Base-by-base conservation (phyloP, 2,113 vertebrate genomes). In the Hemichromis elongatus region DNA sequence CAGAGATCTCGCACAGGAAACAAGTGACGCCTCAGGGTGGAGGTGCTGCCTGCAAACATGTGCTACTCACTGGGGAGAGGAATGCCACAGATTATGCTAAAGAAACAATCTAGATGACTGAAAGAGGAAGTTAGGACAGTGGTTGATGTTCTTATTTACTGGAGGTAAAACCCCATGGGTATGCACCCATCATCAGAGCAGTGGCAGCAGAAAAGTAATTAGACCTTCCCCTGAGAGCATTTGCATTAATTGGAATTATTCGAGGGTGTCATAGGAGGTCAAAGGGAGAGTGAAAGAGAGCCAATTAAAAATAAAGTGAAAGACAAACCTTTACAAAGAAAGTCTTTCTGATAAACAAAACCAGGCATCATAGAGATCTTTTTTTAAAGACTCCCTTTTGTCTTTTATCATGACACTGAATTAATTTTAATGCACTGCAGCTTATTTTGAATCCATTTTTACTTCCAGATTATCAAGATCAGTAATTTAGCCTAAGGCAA, bases 201-300 rank as follows among this genome's bases (percentile, higher is more conserved):
- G 86, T 79, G 80, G 79, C 88, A 87, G 82, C 14, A 56, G 82
- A 88, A 88, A 90, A 89, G 88, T 90, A 93, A 93, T 94, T 92
- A 92, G 85, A 85, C 82, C 45, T 30, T 77, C 84, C 87, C 86
- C 89, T 68, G 82, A 83, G 89, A 89, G 57, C 35, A 4, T 83
- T 82, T 55, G 70, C 80, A 86, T 93, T 94, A 89, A 94, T 89
- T 92, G 77, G 88, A 93, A 86, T 93, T 88, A 87, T 86, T 93
- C 90, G 86, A 87, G 83, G 47, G 77, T 85, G 89, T 87, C 91
- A 86, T 19, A 85, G 75, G 80, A 86, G 91, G 89, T 93, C 89
- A 91, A 78, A 21, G 47, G 45, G 57, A 86, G 52, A 77, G 55
- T 53, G 70, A 82, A 77, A 10, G 12, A 82, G 45, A 86, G 75